These are phyloP conservation scores for Selenia dentaria DNA, from an alignment of 2,888 invertebrate genomes.

Conservation along the genomic window DNA sequence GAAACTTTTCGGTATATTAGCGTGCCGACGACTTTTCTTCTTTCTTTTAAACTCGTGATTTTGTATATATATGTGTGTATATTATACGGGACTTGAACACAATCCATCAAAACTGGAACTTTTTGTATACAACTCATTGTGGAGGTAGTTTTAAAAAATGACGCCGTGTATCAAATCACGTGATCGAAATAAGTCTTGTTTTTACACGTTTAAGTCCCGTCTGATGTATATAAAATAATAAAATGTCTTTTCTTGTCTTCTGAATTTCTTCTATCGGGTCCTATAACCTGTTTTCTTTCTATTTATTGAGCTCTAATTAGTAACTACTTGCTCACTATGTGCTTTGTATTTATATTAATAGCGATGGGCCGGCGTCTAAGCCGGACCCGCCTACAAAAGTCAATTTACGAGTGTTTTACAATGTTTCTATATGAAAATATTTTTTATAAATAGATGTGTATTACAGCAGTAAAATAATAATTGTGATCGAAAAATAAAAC, in stretches of 20 bases:
- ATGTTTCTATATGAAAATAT: slow-evolving; percentile 63
- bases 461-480: slow-evolving; percentile 65
- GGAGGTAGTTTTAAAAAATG: too few relatives aligned
- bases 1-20: slow-evolving; percentile 26
- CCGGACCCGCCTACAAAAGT: slow-evolving; percentile 63
- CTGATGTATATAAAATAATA: too few relatives aligned
- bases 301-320: slow-evolving; percentile 61
- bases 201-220: too few relatives aligned
- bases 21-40: slow-evolving; percentile 25
- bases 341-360: slow-evolving; percentile 71
- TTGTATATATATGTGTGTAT: too few relatives aligned
- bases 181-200: too few relatives aligned
- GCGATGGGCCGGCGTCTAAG: slow-evolving; percentile 47
- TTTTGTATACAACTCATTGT: too few relatives aligned
- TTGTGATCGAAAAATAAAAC: slow-evolving; percentile 81
- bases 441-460: slow-evolving; percentile 74
- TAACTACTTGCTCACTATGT: slow-evolving; percentile 72
- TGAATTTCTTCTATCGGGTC: slow-evolving; percentile 12
- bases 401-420: slow-evolving; percentile 71
- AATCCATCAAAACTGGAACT: too few relatives aligned
- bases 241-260: neutral
- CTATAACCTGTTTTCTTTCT: slow-evolving; percentile 31
- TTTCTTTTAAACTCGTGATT: too few relatives aligned
- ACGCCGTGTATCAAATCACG: too few relatives aligned
- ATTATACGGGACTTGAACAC: too few relatives aligned